Conservation (phyloP, 1,140 invertebrate species). For the Ostrea edulis region DNA sequence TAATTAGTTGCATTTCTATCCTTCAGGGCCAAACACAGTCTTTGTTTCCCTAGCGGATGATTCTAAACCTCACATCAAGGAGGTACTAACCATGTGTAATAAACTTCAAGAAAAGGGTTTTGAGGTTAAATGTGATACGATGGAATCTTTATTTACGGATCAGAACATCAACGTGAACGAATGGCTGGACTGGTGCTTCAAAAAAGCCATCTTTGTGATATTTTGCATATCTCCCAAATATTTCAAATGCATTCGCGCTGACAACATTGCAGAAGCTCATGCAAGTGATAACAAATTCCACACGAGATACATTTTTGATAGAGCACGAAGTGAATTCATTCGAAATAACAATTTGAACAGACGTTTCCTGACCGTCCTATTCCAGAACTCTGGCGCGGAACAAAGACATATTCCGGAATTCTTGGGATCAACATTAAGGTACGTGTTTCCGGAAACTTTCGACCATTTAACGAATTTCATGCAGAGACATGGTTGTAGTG, state of each 20-base stretch:
- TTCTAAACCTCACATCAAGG: constrained; percentile 35
- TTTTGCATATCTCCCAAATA: constrained; percentile 38
- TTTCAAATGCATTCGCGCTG: not conserved
- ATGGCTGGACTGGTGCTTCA: constrained; percentile 36
- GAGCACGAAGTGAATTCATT: constrained; percentile 36
- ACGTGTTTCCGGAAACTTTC: constrained; percentile 16
- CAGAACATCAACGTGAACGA: constrained; percentile 15
- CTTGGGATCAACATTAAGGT: constrained; percentile 13
- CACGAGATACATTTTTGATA: constrained; percentile 39
- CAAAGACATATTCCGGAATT: constrained; percentile 1
- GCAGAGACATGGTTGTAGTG: not conserved
- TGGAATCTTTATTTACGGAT: constrained; percentile 19
- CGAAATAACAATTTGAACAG: constrained; percentile 23
- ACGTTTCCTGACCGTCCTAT: constrained; percentile 28
- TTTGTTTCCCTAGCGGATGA: constrained; percentile 22
- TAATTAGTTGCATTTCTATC: not conserved
- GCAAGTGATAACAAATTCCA: constrained; percentile 31
- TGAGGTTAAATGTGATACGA: constrained; percentile 33
- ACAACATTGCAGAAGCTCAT: not conserved
- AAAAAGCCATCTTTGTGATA: constrained; percentile 8
- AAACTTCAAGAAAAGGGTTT: constrained; percentile 10
- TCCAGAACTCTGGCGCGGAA: constrained; percentile 10
- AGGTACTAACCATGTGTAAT: constrained; percentile 21
- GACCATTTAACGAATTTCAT: not conserved
- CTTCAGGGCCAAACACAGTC: not conserved